These are phyloP conservation scores for Tichodroma muraria DNA, from an alignment of 2,113 vertebrate genomes.

Conservation along the genomic window DNA sequence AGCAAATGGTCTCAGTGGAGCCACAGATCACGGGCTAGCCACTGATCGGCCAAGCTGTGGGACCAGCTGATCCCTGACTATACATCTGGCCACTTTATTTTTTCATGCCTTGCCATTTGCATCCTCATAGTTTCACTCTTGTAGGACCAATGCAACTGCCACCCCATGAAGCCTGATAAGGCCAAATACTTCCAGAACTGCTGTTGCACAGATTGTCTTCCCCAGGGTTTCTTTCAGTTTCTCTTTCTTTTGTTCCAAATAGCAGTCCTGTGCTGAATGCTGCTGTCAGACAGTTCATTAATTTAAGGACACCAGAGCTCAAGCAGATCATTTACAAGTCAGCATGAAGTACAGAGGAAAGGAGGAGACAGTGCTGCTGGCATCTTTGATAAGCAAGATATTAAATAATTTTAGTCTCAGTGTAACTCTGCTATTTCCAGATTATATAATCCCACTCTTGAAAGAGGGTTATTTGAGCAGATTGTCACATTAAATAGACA, in stretches of 20 bases:
- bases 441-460: conserved; percentile 39
- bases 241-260: background rate
- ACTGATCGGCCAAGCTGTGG: background rate
- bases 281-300: background rate
- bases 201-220: background rate
- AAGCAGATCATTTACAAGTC: background rate
- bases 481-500: conserved; percentile 15
- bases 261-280: background rate
- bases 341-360: background rate
- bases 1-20: background rate
- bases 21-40: background rate
- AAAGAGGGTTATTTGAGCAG: conserved; percentile 6
- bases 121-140: background rate
- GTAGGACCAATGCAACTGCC: background rate
- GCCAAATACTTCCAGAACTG: background rate
- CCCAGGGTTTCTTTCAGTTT: background rate
- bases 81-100: background rate
- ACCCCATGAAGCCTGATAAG: background rate
- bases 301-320: background rate
- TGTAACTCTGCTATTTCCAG: background rate
- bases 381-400: background rate
- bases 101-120: background rate
- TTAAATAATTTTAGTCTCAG: conserved; percentile 18
- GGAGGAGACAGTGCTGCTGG: background rate
- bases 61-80: background rate